Percentiles rank a stretch among this genome's conserved stretches.
Evolutionary conservation across 2,888 invertebrate genomes (phyloP).

Genomic region (Ophion ventricosus): DNA sequence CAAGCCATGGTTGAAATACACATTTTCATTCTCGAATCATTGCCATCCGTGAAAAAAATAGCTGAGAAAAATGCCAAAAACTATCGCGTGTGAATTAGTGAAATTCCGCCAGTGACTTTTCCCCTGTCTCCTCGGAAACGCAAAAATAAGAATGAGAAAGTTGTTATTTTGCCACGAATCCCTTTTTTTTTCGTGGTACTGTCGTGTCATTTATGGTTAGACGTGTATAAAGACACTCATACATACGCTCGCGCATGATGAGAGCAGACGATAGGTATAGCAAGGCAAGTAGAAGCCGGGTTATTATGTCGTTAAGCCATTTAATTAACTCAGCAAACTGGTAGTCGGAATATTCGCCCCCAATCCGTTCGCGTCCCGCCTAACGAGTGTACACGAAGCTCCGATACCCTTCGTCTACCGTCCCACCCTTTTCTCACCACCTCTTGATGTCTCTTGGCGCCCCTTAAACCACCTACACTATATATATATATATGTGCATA

Average conservation of each 20-base stretch:
- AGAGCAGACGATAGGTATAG: slow-evolving; percentile 51
- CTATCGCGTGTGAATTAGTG: not conserved
- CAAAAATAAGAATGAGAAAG: not conserved
- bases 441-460: slow-evolving; percentile 50
- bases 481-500: slow-evolving; percentile 10
- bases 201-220: not conserved
- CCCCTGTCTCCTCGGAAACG: not conserved
- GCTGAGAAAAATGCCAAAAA: not conserved
- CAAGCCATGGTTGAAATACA: not conserved
- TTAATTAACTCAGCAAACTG: slow-evolving; percentile 83
- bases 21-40: not conserved
- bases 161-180: not conserved
- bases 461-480: slow-evolving; percentile 49
- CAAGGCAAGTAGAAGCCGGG: slow-evolving; percentile 72
- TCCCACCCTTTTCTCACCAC: slow-evolving; percentile 37
- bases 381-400: slow-evolving; percentile 76
- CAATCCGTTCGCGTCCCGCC: slow-evolving; percentile 78
- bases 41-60: not conserved
- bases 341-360: slow-evolving; percentile 80
- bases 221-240: not conserved
- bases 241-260: not conserved
- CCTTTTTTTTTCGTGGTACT: not conserved
- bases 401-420: slow-evolving; percentile 55
- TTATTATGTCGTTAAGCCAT: slow-evolving; percentile 83
- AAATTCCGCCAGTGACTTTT: not conserved